Conservation (phyloP, 1,140 invertebrate genomes). For the Araneus ventricosus region DNA sequence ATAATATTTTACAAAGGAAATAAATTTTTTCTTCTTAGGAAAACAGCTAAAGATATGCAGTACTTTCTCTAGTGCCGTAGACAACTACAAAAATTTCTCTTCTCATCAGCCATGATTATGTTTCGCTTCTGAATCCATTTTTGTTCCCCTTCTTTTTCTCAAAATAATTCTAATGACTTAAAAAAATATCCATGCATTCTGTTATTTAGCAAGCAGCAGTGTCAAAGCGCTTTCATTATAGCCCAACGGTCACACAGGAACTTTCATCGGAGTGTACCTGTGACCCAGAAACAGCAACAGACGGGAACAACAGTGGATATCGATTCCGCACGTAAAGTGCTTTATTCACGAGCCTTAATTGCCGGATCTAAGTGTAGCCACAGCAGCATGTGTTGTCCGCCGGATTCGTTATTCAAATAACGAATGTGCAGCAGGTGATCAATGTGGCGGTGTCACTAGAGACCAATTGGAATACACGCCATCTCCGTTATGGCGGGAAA, state of each 20-base stretch:
- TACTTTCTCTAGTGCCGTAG: too few species aligned
- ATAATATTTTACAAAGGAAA: too few species aligned
- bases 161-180: too few species aligned
- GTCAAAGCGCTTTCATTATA: background rate
- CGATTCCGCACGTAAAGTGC: constrained; percentile 4
- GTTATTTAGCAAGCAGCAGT: background rate
- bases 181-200: background rate
- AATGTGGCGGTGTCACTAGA: constrained; percentile 8
- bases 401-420: constrained; percentile 61
- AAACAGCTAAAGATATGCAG: too few species aligned
- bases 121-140: too few species aligned
- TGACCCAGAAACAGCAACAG: background rate
- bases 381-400: constrained; percentile 54
- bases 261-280: constrained; percentile 30
- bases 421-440: constrained; percentile 35
- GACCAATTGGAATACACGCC: background rate
- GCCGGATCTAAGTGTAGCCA: constrained; percentile 35
- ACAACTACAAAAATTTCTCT: too few species aligned
- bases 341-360: constrained; percentile 12
- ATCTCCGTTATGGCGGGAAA: constrained; percentile 39
- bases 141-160: too few species aligned
- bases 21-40: too few species aligned
- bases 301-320: background rate
- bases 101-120: too few species aligned
- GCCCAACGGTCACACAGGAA: background rate